Evolutionary conservation across 2,888 invertebrate species (phyloP).

Genomic region (Erebia ligea): DNA sequence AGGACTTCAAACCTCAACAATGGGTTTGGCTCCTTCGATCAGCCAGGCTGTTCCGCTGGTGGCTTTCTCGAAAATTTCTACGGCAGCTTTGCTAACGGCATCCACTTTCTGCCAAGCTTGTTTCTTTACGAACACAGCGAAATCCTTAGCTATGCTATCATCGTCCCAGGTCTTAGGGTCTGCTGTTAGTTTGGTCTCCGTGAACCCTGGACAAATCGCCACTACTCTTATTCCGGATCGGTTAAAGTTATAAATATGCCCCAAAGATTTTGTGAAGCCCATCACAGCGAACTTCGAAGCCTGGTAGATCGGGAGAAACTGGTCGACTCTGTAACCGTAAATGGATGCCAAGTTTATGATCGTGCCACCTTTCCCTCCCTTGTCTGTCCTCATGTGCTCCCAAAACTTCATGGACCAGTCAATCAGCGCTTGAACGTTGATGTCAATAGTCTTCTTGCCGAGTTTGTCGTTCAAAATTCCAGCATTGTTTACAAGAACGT

Average conservation of each 20-base stretch:
- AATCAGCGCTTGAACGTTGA: slow-evolving; percentile 62
- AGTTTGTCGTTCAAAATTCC: slow-evolving; percentile 58
- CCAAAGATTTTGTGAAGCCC: slow-evolving; percentile 72
- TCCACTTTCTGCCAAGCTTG: slow-evolving; percentile 57
- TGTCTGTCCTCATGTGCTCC: slow-evolving; percentile 82
- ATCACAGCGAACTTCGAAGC: slow-evolving; percentile 83
- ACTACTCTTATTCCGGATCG: slow-evolving; percentile 78
- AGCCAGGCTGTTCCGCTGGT: slow-evolving; percentile 81
- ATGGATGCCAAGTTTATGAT: slow-evolving; percentile 86
- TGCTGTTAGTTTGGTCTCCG: slow-evolving; percentile 60
- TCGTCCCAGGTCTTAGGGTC: slow-evolving; percentile 42
- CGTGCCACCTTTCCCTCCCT: slow-evolving; percentile 83
- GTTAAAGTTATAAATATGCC: slow-evolving; percentile 68
- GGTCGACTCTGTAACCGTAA: slow-evolving; percentile 78
- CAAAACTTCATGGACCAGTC: slow-evolving; percentile 79
- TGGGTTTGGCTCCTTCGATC: slow-evolving; percentile 67
- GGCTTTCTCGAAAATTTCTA: slow-evolving; percentile 61
- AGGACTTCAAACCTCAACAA: slow-evolving; percentile 34
- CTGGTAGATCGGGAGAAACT: slow-evolving; percentile 82
- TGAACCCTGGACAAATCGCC: slow-evolving; percentile 81
- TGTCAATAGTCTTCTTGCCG: slow-evolving; percentile 54
- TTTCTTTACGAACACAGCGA: slow-evolving; percentile 43
- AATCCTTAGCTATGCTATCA: slow-evolving; percentile 42
- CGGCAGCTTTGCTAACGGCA: slow-evolving; percentile 55
- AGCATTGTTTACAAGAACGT: slow-evolving; percentile 73